These are phyloP conservation scores for Porites evermanni DNA, from an alignment of 92 coral and sea anemone species.

Conservation along the genomic window DNA sequence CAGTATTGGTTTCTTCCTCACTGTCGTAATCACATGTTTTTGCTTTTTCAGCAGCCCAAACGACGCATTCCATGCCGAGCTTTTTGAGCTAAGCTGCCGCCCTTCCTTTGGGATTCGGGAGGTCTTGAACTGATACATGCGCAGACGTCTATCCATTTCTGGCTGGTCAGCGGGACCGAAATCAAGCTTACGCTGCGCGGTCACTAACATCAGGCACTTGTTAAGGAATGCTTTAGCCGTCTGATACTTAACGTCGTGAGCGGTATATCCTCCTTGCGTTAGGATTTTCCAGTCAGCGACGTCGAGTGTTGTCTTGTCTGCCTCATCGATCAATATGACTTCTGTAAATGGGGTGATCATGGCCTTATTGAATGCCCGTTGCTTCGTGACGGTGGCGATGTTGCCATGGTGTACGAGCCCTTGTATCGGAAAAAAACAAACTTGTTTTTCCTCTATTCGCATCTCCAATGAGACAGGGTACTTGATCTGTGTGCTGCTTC, in stretches of 20 bases:
- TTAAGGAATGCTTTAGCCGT: conserved; percentile 31
- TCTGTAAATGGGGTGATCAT: conserved; percentile 33
- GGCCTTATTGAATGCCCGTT: conserved; percentile 48
- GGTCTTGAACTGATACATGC: background rate
- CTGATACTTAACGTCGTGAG: conserved; percentile 31
- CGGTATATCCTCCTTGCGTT: conserved; percentile 5
- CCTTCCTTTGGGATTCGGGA: background rate
- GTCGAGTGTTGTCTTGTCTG: conserved; percentile 17
- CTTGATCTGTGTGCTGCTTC: too few relatives aligned
- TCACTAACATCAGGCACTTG: conserved; percentile 41
- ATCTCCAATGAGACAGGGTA: too few relatives aligned
- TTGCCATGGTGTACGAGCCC: conserved; percentile 45
- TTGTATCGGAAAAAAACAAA: background rate
- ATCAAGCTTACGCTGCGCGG: conserved; percentile 16
- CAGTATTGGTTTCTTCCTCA: too few relatives aligned
- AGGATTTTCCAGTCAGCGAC: conserved; percentile 42
- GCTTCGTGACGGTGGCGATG: conserved; percentile 40
- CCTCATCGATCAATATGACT: conserved; percentile 46
- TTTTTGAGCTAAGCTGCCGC: background rate
- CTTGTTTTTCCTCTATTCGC: too few relatives aligned
- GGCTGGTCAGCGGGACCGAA: conserved; percentile 11
- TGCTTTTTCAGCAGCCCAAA: background rate
- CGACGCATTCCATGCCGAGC: background rate
- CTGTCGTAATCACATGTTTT: background rate
- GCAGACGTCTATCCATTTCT: background rate